phyloP scores from a whole-genome alignment of 2,113 vertebrate species.

The Lagopus muta region DNA sequence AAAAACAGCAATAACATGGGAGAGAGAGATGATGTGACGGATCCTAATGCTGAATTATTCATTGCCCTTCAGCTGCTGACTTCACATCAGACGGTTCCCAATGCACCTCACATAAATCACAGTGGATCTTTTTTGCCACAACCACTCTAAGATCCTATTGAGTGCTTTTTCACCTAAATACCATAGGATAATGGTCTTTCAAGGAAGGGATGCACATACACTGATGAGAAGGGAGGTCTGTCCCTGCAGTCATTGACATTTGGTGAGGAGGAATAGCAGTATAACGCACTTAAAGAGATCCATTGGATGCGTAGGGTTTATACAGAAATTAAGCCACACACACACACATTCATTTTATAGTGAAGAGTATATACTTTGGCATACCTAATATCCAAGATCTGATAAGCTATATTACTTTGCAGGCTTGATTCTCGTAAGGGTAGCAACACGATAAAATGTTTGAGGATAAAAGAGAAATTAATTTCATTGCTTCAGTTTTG shows the following conservation, averaged over 20 bases:
- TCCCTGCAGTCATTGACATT: not conserved
- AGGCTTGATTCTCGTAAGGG: not conserved
- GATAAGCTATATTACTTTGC: not conserved
- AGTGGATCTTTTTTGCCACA: constrained; percentile 67
- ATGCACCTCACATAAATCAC: constrained; percentile 73
- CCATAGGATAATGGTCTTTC: constrained; percentile 50
- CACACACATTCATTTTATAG: not conserved
- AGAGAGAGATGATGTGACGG: constrained; percentile 75
- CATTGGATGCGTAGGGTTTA: not conserved
- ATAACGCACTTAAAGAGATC: not conserved
- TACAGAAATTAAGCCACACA: not conserved
- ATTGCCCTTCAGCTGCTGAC: constrained; percentile 77
- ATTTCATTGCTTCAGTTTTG: not conserved
- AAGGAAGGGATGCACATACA: not conserved
- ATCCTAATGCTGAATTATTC: constrained; percentile 79
- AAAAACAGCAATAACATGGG: constrained; percentile 77
- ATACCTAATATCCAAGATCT: not conserved
- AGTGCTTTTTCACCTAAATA: constrained; percentile 65
- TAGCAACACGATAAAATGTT: not conserved
- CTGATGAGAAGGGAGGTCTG: constrained; percentile 17
- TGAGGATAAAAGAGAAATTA: not conserved
- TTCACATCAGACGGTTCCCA: constrained; percentile 75
- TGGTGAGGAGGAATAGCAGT: not conserved
- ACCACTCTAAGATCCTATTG: constrained; percentile 58
- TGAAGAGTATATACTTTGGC: not conserved